Evolutionary conservation across 2,797 vertebrate species (phyloP), one percentile per base, ranked within the genome.

Genomic region (Lateolabrax maculatus): DNA sequence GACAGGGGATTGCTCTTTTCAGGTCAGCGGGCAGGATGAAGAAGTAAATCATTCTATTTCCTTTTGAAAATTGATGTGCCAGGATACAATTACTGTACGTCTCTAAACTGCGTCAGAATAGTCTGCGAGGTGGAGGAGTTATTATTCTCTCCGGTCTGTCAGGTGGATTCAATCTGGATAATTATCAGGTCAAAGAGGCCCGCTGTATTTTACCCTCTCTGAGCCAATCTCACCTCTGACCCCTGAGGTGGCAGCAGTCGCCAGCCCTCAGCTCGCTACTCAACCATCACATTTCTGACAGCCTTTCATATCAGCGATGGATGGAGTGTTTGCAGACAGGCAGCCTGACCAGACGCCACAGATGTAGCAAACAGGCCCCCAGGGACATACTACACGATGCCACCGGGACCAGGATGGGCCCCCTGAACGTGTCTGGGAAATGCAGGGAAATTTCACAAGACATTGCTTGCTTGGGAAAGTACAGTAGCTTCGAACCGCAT

Each of bases 101-200:
- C 66, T 89, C 67, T 88, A 84, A 89, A 86, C 71, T 87, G 79
- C 66, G 84, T 84, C 78, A 83, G 77, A 68, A 73, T 23, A 58
- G 65, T 66, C 77, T 72, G 64, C 4, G 19, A 69, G 61, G 68
- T 71, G 70, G 75, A 88, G 21, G 66, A 65, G 49, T 82, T 78
- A 77, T 93, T 91, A 84, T 80, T 88, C 67, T 74, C 68, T 71
- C 67, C 55, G 5, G 70, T 81, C 71, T 52, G 62, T 81, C 92
- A 91, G 90, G 83, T 90, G 90, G 89, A 90, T 89, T 93, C 89
- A 93, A 94, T 94, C 91, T 90, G 85, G 86, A 86, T 84, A 92
- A 90, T 93, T 90, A 92, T 86, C 65, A 78, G 87, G 90, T 93
- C 82, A 87, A 79, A 86, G 81, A 84, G 81, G 86, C 66, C 86